Evolutionary conservation across 1,140 invertebrate species (phyloP), one percentile per base, ranked within the genome.

Genomic region (Chironomus tepperi): DNA sequence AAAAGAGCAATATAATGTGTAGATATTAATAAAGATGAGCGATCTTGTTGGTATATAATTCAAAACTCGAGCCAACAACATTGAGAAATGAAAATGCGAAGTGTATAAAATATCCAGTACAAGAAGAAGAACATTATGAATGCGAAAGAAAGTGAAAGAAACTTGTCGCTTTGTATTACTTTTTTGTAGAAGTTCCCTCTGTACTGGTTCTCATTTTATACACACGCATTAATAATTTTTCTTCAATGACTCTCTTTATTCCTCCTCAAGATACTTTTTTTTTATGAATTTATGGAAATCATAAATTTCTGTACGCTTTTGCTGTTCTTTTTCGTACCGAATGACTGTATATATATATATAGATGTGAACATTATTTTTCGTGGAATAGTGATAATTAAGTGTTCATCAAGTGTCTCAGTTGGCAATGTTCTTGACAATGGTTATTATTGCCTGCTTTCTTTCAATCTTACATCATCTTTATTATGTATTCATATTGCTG

Each of bases 181-280:
- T 34, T 34, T 34, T 34, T 34, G 2, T 5, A 34, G 24, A 34
- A 34, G 24, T 34, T 34, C 47, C 5, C 9, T 57, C 47, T 57
- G 12, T n/a, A 57, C 47, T 57, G 47, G n/a, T 5, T 57, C 47
- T n/a, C 47, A 12, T 57, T n/a, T 15, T 12, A 57, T 34, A 57
- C 47, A 47, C 43, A 47, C 43, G n/a, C 15, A n/a, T 57, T 57
- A 57, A 57, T 57, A 57, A 70, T 18, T 70, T 70, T 70, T 67
- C 18, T 70, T 70, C 65, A 70, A 70, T 70, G 65, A 70, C 18
- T 70, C 65, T 70, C 65, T 70, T 70, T 70, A 70, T 70, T 19
- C 65, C 19, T 19, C 18, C 16, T 19, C 16, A 2, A 18, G n/a
- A 15, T 70, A 18, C 65, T 19, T 70, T 70, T n/a, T n/a, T n/a